phyloP scores from a whole-genome alignment of 1,140 invertebrate genomes.

The Drosophila malerkotliana region DNA sequence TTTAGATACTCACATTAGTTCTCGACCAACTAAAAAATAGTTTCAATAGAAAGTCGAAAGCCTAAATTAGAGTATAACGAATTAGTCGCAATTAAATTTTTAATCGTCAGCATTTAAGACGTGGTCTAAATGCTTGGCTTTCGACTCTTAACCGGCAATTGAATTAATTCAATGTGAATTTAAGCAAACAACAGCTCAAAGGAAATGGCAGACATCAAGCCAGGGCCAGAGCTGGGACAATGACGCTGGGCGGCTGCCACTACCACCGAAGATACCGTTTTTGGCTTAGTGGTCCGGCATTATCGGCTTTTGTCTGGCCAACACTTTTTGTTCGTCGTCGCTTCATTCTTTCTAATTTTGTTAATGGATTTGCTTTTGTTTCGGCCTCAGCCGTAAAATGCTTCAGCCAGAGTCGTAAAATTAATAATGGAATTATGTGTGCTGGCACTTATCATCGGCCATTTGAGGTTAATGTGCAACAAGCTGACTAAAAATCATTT shows the following conservation, averaged over 20 bases:
- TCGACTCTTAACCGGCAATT: conserved; percentile 30
- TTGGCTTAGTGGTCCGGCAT: conserved; percentile 15
- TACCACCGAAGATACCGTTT: conserved; percentile 40
- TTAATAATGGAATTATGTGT: conserved; percentile 46
- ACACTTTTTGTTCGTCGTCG: conserved; percentile 24
- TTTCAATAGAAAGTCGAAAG: conserved; percentile 36
- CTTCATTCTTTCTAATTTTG: conserved; percentile 70
- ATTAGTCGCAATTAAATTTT: conserved; percentile 43
- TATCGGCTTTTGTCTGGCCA: conserved; percentile 42
- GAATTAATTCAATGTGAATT: conserved; percentile 52
- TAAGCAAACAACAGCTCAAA: conserved; percentile 33
- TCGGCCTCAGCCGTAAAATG: conserved; percentile 64
- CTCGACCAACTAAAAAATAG: background rate
- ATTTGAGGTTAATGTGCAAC: conserved; percentile 67
- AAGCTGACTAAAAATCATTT: conserved; percentile 41
- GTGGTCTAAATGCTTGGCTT: conserved; percentile 21
- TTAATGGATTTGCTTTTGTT: conserved; percentile 68
- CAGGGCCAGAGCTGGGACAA: conserved; percentile 33
- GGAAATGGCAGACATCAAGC: conserved; percentile 52
- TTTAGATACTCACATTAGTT: background rate
- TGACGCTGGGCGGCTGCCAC: background rate
- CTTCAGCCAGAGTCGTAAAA: conserved; percentile 63
- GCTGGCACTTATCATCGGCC: conserved; percentile 34
- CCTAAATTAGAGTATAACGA: conserved; percentile 16
- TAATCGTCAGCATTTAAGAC: conserved; percentile 31